A percentile compares a stretch with the other conserved stretches of the same genome.
phyloP scores from a whole-genome alignment of 2,888 invertebrate species.

The Cheilosia pagana region DNA sequence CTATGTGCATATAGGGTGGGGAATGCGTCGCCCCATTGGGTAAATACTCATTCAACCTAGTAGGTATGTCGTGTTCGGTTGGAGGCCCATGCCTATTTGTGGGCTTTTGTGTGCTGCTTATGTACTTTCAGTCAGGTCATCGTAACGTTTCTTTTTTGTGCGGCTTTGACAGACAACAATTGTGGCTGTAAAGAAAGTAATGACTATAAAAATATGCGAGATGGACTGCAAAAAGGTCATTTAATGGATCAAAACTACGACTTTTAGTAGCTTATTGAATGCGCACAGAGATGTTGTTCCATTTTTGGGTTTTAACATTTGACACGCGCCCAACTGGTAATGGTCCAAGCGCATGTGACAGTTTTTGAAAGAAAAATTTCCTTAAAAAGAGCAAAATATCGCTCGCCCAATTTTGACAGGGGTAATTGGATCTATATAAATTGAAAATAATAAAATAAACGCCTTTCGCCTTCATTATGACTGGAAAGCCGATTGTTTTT shows the following conservation, averaged over 20 bases:
- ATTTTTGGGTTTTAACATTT: slow-evolving; percentile 37
- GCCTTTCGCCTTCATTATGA: slow-evolving; percentile 39
- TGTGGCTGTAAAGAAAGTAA: slow-evolving; percentile 55
- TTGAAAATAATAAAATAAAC: slow-evolving; percentile 49
- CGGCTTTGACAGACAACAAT: slow-evolving; percentile 43
- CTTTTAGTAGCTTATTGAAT: slow-evolving; percentile 39
- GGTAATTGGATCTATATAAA: slow-evolving; percentile 57
- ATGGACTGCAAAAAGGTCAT: slow-evolving; percentile 51
- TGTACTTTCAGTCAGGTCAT: slow-evolving; percentile 59
- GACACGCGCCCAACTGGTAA: slow-evolving; percentile 50
- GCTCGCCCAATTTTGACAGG: neutral
- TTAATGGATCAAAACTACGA: slow-evolving; percentile 43
- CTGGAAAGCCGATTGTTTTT: slow-evolving; percentile 8
- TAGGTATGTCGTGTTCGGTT: slow-evolving; percentile 18
- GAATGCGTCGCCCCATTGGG: slow-evolving; percentile 66
- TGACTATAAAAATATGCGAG: slow-evolving; percentile 27
- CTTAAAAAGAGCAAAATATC: slow-evolving; percentile 23
- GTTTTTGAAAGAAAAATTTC: neutral
- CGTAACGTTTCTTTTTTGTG: slow-evolving; percentile 28
- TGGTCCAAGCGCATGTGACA: neutral
- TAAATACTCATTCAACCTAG: slow-evolving; percentile 68
- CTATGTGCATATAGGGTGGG: neutral
- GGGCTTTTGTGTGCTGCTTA: slow-evolving; percentile 26
- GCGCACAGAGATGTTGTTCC: slow-evolving; percentile 14
- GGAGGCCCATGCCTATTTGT: slow-evolving; percentile 4